These are phyloP conservation scores for Salminus brasiliensis DNA, from an alignment of 2,113 vertebrate species.

Conservation along the genomic window DNA sequence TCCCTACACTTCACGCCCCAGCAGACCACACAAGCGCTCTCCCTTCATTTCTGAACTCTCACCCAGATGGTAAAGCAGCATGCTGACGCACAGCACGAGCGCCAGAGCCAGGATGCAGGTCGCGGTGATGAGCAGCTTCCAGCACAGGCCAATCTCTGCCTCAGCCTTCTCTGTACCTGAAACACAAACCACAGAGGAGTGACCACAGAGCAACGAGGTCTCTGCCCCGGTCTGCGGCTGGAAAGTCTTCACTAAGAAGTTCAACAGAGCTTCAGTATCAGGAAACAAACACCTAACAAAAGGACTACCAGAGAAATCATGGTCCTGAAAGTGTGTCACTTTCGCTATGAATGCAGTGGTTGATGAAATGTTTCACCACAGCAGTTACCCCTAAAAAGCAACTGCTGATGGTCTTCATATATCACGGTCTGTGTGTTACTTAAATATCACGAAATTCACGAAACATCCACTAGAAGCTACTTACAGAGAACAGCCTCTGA, in stretches of 20 bases:
- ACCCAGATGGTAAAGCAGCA: neutral
- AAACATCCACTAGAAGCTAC: no score
- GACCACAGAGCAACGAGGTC: neutral
- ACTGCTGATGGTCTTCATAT: neutral
- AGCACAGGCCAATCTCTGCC: neutral
- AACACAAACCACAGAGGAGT: neutral
- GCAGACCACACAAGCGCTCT: no score
- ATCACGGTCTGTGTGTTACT: no score
- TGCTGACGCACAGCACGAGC: neutral
- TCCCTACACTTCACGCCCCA: no score
- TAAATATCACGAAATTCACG: no score
- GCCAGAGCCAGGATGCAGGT: neutral
- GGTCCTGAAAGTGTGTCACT: neutral
- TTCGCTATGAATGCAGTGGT: neutral
- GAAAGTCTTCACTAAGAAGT: neutral
- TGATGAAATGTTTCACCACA: neutral
- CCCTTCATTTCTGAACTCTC: neutral
- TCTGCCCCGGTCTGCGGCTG: neutral
- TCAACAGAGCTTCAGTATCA: neutral
- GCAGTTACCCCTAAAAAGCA: neutral
- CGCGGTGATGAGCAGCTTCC: neutral
- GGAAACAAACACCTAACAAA: neutral
- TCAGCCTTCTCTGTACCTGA: neutral
- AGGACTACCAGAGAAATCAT: neutral
- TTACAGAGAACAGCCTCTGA: no score